These are phyloP conservation scores for Itoplectis maculator DNA, from an alignment of 2,888 invertebrate genomes.

Conservation along the genomic window DNA sequence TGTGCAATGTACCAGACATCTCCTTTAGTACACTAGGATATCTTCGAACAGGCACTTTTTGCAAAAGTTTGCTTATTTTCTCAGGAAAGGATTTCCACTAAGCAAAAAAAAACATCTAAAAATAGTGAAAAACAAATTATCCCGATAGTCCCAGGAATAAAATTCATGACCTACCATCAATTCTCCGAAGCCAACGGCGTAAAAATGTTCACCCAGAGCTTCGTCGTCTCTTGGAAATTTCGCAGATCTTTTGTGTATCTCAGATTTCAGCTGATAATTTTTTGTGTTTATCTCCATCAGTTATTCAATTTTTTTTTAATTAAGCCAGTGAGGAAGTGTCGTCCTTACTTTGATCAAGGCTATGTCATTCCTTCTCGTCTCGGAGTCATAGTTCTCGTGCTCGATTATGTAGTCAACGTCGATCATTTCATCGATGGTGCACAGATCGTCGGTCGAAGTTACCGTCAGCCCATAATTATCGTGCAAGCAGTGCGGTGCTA, in stretches of 20 bases:
- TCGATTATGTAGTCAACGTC: slow-evolving; percentile 62
- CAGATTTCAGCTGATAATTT: slow-evolving; percentile 54
- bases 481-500: slow-evolving; percentile 63
- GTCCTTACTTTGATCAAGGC: slow-evolving; percentile 60
- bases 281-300: neutral
- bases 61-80: slow-evolving; percentile 59
- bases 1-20: slow-evolving; percentile 47
- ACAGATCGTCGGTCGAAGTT: slow-evolving; percentile 55
- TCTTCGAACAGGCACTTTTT: slow-evolving; percentile 59
- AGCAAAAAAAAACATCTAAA: neutral
- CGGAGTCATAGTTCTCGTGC: slow-evolving; percentile 62
- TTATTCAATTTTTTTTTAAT: neutral
- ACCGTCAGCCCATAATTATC: slow-evolving; percentile 61
- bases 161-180: slow-evolving; percentile 47
- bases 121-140: slow-evolving; percentile 12
- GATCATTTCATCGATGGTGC: slow-evolving; percentile 57
- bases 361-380: slow-evolving; percentile 61
- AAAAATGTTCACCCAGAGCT: slow-evolving; percentile 39
- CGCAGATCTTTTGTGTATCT: slow-evolving; percentile 52
- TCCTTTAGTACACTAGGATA: slow-evolving; percentile 46
- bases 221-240: slow-evolving; percentile 46
- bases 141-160: neutral
- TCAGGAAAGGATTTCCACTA: slow-evolving; percentile 59
- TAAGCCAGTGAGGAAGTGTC: neutral
- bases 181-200: slow-evolving; percentile 63